Evolutionary conservation across 2,797 vertebrate species (phyloP), one percentile per base, ranked within the genome.

Genomic region (Poeciliopsis presidionis): DNA sequence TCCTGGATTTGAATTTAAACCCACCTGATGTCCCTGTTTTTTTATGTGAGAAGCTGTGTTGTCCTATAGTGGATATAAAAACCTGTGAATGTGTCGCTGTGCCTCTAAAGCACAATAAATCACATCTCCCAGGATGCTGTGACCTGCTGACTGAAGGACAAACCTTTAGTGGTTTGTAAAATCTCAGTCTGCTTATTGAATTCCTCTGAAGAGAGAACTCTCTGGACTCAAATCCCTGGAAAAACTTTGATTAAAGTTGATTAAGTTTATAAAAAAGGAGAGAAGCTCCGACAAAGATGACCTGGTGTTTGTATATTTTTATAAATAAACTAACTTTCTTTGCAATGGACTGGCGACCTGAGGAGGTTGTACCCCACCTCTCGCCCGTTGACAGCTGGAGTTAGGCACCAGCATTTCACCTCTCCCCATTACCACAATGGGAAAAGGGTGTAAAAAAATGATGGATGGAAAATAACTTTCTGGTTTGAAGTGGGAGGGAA

Each of bases 131-230:
- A 71, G 71, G 74, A 70, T 69, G 69, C 72, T 79, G 70, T 45
- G 78, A 76, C 82, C 77, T 59, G 41, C 78, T 51, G 70, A 67
- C 63, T 76, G 70, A 84, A 80, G 82, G 78, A 84, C 77, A 77
- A 75, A 78, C 77, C 73, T 39, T 74, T 51, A 70, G 36, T 28
- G 55, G 77, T 83, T 75, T 67, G 67, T 75, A 73, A 72, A 72
- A 77, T 43, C 49, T 74, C 7, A 70, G 75, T 13, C 51, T 8
- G 25, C 73, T 73, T 69, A 81, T 81, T 69, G 80, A 81, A 77
- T 81, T 69, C 73, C 71, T 67, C 30, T 76, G 72, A 43, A 69
- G 36, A 0, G 45, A 18, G 46, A 57, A 49, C 20, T 30, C 46
- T 51, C 12, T 20, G 59, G 69, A 45, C 39, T 25, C 1, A 28